Evolutionary conservation across 2,797 vertebrate species (phyloP), one percentile per base, ranked within the genome.

Genomic region (Protosalanx chinensis): DNA sequence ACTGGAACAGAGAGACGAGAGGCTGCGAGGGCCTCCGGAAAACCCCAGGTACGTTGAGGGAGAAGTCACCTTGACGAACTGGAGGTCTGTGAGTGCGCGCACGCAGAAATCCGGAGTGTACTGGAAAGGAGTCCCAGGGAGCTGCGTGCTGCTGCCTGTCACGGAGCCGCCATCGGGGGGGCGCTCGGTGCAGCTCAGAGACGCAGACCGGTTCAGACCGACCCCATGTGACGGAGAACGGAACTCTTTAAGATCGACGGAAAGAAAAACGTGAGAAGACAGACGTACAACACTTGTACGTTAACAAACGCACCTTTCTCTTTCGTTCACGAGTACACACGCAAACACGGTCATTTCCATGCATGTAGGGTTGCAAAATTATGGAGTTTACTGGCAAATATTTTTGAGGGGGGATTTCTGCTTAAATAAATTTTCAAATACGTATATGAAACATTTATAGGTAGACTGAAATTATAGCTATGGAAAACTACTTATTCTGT

Each of bases 51-150:
- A 46, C 7, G 41, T 12, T 13, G 41, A 46, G 41, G 41, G 13
- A 3, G 13, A 3, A 1, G 86, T 89, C 85, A 98, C 97, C 97
- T 97, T 99, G 72, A 97, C 92, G 30, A 91, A 97, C 92, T 98
- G 97, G 23, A 98, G 91, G 88, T 98, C 95, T 0, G 81, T 87
- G 69, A 99, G 93, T 0, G 96, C 96, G 0, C 96, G 93, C 0
- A 99, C 96, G 1, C 94, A 96, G 93, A 98, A 99, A 84, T 99
- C 97, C 0, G 96, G 95, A 23, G 92, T 60, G 74, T 99, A 98
- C 87, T 94, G 95, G 20, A 89, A 79, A 1, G 86, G 18, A 0
- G 88, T 78, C 35, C 88, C 87, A 13, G 85, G 92, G 65, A 96
- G 91, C 87, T 96, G 96, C 46, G 86, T 92, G 91, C 84, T 91